Conservation (phyloP, 2,888 invertebrate genomes). For the Cataglyphis albicans region DNA sequence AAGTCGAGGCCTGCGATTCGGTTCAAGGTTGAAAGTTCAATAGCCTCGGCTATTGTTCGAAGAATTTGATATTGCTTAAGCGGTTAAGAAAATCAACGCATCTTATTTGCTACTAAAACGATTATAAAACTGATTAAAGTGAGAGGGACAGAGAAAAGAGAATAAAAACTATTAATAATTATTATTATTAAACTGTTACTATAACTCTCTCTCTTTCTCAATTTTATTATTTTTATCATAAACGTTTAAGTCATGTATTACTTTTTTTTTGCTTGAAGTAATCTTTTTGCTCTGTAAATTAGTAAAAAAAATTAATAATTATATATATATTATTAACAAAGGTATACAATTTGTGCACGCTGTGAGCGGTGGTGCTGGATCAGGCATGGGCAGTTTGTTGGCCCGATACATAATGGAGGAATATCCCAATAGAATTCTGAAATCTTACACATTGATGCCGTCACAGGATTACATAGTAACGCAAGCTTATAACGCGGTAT, state of each 20-base stretch:
- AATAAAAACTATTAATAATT: not conserved
- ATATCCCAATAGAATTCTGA: slow-evolving; percentile 93
- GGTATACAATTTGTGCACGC: slow-evolving; percentile 94
- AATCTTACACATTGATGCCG: slow-evolving; percentile 91
- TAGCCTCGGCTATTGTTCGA: not conserved
- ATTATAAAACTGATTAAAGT: too few relatives aligned
- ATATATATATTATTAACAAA: slow-evolving; percentile 30
- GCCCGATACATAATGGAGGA: slow-evolving; percentile 95
- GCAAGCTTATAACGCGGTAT: slow-evolving; percentile 95
- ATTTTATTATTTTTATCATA: not conserved
- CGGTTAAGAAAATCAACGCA: not conserved
- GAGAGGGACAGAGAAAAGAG: not conserved
- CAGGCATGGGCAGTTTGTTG: slow-evolving; percentile 91
- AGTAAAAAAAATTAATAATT: not conserved
- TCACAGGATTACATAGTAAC: slow-evolving; percentile 95
- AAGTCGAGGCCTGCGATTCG: slow-evolving; percentile 96
- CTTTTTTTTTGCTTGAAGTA: not conserved
- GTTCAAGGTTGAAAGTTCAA: slow-evolving; percentile 87
- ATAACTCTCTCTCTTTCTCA: not conserved
- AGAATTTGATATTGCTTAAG: not conserved
- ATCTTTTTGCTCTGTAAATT: too few relatives aligned
- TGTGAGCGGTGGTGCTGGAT: slow-evolving; percentile 92
- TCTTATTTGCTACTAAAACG: not conserved
- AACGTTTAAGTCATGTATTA: not conserved
- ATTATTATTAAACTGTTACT: not conserved